phyloP scores from a whole-genome alignment of 2,797 vertebrate genomes.

The Ctenopoma kingsleyae region DNA sequence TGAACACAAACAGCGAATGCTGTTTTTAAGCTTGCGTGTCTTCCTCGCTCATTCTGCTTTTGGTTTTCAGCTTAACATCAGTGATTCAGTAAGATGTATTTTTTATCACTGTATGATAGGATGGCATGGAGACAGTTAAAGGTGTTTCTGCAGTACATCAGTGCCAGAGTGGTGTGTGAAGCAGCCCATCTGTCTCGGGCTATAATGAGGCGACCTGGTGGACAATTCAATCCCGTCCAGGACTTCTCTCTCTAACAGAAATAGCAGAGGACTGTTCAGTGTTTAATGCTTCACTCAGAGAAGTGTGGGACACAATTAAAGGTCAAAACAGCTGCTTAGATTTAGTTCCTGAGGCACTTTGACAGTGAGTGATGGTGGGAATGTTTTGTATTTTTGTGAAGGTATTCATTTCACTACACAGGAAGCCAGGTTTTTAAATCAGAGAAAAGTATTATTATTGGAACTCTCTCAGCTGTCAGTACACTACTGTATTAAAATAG shows the following conservation, averaged over 20 bases:
- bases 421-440: no score
- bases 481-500: constrained; percentile 8
- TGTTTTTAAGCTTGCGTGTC: background rate
- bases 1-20: background rate
- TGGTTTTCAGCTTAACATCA: background rate
- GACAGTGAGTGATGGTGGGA: background rate
- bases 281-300: no score
- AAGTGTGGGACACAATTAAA: no score
- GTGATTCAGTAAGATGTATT: background rate
- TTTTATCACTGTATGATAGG: background rate
- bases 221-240: no score
- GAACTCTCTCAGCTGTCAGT: background rate
- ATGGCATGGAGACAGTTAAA: background rate
- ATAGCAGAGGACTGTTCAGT: background rate
- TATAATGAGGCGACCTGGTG: no score
- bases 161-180: background rate
- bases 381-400: no score
- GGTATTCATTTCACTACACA: no score
- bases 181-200: no score
- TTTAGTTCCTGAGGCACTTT: no score
- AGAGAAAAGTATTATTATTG: background rate
- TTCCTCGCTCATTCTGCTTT: background rate
- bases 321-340: background rate
- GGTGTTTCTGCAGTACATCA: background rate
- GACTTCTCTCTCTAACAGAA: no score